phyloP scores from a whole-genome alignment of 1,140 invertebrate genomes.

The Harpegnathos saltator region DNA sequence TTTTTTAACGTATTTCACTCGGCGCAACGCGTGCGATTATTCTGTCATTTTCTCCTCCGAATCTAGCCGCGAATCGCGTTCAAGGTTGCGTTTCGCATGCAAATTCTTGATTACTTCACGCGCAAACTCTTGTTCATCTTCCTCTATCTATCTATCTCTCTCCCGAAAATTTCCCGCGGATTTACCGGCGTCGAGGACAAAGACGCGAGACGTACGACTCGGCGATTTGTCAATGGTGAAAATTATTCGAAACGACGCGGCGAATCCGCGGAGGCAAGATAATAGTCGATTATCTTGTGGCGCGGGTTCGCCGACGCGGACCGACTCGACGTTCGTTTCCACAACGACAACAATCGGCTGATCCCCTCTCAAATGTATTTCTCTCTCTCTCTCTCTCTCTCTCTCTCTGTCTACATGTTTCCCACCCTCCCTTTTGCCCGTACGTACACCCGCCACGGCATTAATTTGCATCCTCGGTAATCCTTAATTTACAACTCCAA shows the following conservation, averaged over 20 bases:
- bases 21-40: conserved; percentile 9
- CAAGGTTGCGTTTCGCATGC: conserved; percentile 54
- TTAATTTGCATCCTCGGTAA: conserved; percentile 75
- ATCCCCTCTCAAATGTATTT: conserved; percentile 49
- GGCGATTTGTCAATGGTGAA: conserved; percentile 44
- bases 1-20: conserved; percentile 18
- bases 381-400: conserved; percentile 20
- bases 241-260: conserved; percentile 34
- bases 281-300: conserved; percentile 65
- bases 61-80: conserved; percentile 54
- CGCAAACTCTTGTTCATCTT: conserved; percentile 40
- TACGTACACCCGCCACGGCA: conserved; percentile 54
- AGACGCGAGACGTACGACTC: conserved; percentile 29
- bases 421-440: no score
- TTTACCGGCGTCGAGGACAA: conserved; percentile 38
- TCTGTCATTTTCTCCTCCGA: conserved; percentile 28
- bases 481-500: conserved; percentile 73
- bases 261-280: conserved; percentile 57
- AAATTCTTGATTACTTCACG: conserved; percentile 52
- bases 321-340: conserved; percentile 41
- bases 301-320: conserved; percentile 26
- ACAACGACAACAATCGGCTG: conserved; percentile 53
- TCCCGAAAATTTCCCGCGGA: not conserved
- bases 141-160: not conserved
- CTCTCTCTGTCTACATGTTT: not conserved